Conservation (phyloP, 2,888 invertebrate genomes). For the Pristionchus arcanus region DNA sequence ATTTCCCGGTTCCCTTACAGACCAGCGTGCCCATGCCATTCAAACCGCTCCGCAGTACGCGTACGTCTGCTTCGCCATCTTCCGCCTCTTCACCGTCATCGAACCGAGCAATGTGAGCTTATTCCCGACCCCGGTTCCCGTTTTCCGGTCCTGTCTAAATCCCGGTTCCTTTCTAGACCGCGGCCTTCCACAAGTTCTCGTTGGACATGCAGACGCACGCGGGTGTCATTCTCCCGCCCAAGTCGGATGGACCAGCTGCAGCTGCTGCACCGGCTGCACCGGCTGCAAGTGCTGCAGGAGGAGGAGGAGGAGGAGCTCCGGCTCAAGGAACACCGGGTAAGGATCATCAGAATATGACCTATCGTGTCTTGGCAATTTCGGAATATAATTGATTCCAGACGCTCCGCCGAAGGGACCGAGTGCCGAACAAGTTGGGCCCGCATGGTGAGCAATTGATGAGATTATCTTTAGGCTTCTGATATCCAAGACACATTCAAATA, state of each 20-base stretch:
- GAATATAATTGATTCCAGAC: no score
- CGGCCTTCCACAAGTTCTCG: constrained; percentile 22
- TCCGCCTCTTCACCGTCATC: constrained; percentile 3
- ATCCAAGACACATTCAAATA: no score
- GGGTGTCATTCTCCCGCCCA: neutral
- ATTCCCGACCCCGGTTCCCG: neutral
- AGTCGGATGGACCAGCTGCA: neutral
- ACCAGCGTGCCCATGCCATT: constrained; percentile 37
- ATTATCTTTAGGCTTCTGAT: no score
- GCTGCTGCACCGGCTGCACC: neutral
- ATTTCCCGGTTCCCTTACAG: neutral
- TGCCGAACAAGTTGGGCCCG: no score
- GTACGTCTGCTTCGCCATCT: constrained; percentile 19
- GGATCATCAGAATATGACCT: no score
- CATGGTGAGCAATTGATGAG: no score
- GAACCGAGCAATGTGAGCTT: neutral
- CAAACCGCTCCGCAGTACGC: constrained; percentile 48
- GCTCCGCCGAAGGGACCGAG: no score
- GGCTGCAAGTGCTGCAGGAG: no score
- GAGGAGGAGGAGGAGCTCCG: neutral
- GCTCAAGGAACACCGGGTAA: neutral
- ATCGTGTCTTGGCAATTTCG: no score
- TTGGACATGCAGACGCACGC: constrained; percentile 10
- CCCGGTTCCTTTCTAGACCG: neutral
- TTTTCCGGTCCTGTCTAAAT: neutral